phyloP scores from a whole-genome alignment of 2,113 vertebrate species.

The Zosterops hypoxanthus region DNA sequence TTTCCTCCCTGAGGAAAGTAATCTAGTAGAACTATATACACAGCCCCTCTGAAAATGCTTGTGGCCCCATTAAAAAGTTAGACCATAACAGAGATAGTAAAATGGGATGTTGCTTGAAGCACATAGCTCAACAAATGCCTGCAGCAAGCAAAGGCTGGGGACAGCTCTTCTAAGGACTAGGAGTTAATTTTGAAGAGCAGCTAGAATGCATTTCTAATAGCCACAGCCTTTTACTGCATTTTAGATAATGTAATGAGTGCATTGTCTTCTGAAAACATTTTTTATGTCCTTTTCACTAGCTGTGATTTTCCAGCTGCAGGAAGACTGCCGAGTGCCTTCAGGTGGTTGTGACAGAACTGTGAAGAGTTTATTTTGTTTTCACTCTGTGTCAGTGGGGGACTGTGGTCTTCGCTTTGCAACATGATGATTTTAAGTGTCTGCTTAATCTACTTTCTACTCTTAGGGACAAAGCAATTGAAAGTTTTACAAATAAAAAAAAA shows the following conservation, averaged over 20 bases:
- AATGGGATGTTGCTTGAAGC: background rate
- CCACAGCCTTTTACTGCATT: background rate
- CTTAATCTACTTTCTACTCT: background rate
- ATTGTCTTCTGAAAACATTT: background rate
- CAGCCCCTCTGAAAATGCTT: background rate
- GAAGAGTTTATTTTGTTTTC: background rate
- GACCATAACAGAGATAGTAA: background rate
- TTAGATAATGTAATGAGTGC: background rate
- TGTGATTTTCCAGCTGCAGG: background rate
- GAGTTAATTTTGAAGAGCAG: background rate
- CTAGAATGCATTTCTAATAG: background rate
- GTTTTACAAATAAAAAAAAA: background rate
- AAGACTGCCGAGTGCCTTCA: background rate
- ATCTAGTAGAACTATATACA: background rate
- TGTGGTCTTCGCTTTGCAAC: background rate
- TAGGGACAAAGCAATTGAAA: background rate
- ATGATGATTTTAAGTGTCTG: background rate
- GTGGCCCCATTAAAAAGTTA: background rate
- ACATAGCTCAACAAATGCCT: background rate
- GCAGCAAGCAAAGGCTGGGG: background rate
- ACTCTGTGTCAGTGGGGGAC: background rate
- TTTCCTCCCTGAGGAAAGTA: background rate
- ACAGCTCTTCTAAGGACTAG: background rate
- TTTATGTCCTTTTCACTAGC: background rate
- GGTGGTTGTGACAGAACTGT: background rate